Percentiles rank a stretch among this genome's conserved stretches.
phyloP scores from a whole-genome alignment of 1,140 invertebrate species.

The Pogonomyrmex barbatus region DNA sequence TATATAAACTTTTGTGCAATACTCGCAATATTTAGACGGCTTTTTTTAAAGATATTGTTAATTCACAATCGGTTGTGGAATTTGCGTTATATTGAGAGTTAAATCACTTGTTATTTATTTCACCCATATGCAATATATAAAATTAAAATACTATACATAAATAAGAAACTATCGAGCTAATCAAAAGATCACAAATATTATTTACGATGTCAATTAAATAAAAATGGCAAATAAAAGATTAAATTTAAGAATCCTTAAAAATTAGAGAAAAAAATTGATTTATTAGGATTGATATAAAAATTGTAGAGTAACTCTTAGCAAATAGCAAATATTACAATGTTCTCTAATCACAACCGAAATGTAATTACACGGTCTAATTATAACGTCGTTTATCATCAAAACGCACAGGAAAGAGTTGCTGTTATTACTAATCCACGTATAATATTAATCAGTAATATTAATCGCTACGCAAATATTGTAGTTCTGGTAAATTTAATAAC shows the following conservation, averaged over 20 bases:
- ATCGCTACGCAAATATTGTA: conserved; percentile 58
- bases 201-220: neutral
- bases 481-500: conserved; percentile 60
- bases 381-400: conserved; percentile 37
- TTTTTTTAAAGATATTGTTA: conserved; percentile 1
- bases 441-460: conserved; percentile 60
- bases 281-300: neutral
- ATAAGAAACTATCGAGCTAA: neutral
- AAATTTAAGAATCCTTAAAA: neutral
- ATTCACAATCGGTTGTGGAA: neutral
- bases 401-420: conserved; percentile 24
- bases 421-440: conserved; percentile 52
- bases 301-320: neutral
- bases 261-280: conserved; percentile 4
- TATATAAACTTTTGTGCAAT: neutral
- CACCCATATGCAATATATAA: neutral
- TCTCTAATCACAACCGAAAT: conserved; percentile 9
- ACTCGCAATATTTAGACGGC: neutral
- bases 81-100: neutral
- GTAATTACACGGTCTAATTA: conserved; percentile 41
- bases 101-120: neutral
- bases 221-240: neutral
- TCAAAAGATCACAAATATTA: neutral
- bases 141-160: neutral
- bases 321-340: conserved; percentile 32